These are phyloP conservation scores for Callyntrura sp. DNA, from an alignment of 2,888 invertebrate genomes.

Conservation along the genomic window DNA sequence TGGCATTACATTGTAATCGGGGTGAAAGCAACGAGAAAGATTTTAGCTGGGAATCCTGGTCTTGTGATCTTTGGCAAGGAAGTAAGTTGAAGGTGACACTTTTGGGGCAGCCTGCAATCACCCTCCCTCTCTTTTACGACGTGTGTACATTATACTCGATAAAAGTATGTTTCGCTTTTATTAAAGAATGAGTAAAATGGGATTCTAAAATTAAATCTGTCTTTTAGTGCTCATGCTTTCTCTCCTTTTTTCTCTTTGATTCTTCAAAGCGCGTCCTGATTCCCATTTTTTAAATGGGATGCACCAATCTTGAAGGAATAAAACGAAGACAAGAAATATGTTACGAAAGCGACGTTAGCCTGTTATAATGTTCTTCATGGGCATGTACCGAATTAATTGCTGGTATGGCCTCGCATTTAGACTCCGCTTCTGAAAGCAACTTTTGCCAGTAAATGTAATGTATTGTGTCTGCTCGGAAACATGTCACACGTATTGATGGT, in stretches of 20 bases:
- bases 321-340: background rate
- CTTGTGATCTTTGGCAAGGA: background rate
- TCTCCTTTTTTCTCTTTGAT: background rate
- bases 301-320: background rate
- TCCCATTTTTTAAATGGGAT: background rate
- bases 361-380: background rate
- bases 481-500: background rate
- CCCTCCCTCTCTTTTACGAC: background rate
- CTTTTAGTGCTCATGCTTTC: background rate
- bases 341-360: background rate
- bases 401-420: background rate
- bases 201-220: conserved; percentile 51
- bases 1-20: conserved; percentile 2
- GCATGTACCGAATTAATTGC: conserved; percentile 33
- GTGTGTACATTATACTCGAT: background rate
- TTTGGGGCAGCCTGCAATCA: conserved; percentile 1
- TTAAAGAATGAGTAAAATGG: background rate
- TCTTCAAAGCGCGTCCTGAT: background rate
- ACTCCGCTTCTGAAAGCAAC: background rate
- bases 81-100: conserved; percentile 42
- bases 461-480: background rate
- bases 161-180: background rate
- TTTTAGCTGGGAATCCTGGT: background rate
- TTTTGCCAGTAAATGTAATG: background rate
- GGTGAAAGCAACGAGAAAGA: background rate